phyloP scores from a whole-genome alignment of 2,113 vertebrate genomes.

The Forbesichthys papilliferus region DNA sequence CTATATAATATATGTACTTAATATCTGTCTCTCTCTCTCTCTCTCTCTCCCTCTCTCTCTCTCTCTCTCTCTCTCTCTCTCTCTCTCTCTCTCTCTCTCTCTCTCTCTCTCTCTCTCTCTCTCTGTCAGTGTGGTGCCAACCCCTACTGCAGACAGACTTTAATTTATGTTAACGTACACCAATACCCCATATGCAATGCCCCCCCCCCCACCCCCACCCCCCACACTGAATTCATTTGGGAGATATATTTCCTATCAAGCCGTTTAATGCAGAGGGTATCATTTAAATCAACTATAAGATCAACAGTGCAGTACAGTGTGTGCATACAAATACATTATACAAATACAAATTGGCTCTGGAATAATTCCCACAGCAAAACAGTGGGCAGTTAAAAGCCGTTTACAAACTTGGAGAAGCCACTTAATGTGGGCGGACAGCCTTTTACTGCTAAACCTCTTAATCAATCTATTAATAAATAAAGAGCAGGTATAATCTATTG shows the following conservation, averaged over 20 bases:
- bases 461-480: conserved; percentile 48
- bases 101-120: background rate
- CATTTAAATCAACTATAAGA: conserved; percentile 78
- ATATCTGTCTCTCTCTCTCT: conserved; percentile 10
- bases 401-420: conserved; percentile 54
- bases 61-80: conserved; percentile 3
- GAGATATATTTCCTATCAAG: conserved; percentile 80
- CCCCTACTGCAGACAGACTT: conserved; percentile 55
- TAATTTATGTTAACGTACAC: conserved; percentile 78
- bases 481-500: conserved; percentile 47
- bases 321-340: conserved; percentile 69
- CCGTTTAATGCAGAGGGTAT: conserved; percentile 70
- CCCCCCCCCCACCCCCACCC: background rate
- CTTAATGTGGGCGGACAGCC: conserved; percentile 45
- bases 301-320: conserved; percentile 55
- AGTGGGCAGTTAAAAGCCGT: conserved; percentile 52
- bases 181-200: conserved; percentile 44
- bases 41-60: conserved; percentile 1
- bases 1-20: background rate
- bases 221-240: conserved; percentile 69
- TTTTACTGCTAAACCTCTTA: conserved; percentile 45
- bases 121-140: conserved; percentile 3
- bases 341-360: conserved; percentile 59
- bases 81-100: no score
- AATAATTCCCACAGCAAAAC: conserved; percentile 40